Conservation (phyloP, 2,888 invertebrate species). For the Caenorhabditis sinica region DNA sequence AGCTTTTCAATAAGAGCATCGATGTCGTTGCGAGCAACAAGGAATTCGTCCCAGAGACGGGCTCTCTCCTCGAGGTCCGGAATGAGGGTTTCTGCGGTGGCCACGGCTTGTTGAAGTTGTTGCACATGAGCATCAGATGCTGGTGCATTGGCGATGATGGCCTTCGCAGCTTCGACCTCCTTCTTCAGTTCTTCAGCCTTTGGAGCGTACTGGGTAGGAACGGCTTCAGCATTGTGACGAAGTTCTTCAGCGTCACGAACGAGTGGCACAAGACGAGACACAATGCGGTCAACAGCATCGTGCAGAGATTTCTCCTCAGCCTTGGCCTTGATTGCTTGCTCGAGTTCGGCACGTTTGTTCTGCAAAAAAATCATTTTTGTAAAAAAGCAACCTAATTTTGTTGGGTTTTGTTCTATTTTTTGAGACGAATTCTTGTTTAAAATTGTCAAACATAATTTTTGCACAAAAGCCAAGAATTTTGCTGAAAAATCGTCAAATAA, state of each 20-base stretch:
- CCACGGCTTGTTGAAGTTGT: slow-evolving; percentile 61
- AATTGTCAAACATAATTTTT: background rate
- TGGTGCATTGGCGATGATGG: slow-evolving; percentile 52
- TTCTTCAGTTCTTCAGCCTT: slow-evolving; percentile 66
- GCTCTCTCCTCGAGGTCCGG: slow-evolving; percentile 65
- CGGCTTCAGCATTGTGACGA: slow-evolving; percentile 69
- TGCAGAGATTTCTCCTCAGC: slow-evolving; percentile 65
- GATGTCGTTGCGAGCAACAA: slow-evolving; percentile 71
- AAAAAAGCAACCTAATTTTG: too few relatives aligned
- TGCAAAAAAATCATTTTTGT: slow-evolving; percentile 28
- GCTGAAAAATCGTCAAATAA: too few relatives aligned
- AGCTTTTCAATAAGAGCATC: slow-evolving; percentile 59
- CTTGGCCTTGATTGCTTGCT: slow-evolving; percentile 66
- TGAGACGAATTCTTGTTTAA: background rate
- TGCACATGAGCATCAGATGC: slow-evolving; percentile 57
- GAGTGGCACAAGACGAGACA: slow-evolving; percentile 66
- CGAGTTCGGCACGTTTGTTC: slow-evolving; percentile 67
- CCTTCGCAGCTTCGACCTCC: slow-evolving; percentile 62
- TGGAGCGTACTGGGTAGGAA: slow-evolving; percentile 68
- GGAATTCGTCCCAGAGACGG: slow-evolving; percentile 73
- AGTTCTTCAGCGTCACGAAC: slow-evolving; percentile 68
- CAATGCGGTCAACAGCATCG: slow-evolving; percentile 58
- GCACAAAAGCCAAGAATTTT: too few relatives aligned
- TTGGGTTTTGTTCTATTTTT: background rate
- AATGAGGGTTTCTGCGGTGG: slow-evolving; percentile 60